Evolutionary conservation across 1,140 invertebrate genomes (phyloP).

Genomic region (Zaprionus inermis): DNA sequence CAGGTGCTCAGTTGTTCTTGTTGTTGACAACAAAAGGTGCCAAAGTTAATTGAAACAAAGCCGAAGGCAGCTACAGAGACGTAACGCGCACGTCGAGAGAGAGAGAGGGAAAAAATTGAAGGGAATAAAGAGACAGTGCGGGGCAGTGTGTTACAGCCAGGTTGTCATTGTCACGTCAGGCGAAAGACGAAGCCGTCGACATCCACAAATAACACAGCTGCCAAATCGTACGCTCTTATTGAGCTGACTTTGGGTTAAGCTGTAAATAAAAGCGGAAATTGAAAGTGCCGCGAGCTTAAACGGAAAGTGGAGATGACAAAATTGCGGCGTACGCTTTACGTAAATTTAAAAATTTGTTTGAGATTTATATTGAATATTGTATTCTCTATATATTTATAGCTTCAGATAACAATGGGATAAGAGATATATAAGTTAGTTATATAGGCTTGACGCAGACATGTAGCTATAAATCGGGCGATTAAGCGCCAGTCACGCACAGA

Average conservation of each 20-base stretch:
- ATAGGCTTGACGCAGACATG: conserved; percentile 8
- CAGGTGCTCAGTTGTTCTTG: conserved; percentile 11
- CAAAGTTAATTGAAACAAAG: conserved; percentile 69
- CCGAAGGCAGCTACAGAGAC: conserved; percentile 27
- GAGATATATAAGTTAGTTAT: not conserved
- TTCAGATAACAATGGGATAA: not conserved
- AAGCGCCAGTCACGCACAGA: conserved; percentile 39
- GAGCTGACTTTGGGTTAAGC: not conserved
- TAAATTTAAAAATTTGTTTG: not conserved
- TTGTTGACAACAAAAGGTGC: conserved; percentile 58
- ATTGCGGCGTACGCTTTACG: not conserved
- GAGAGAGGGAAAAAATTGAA: not conserved
- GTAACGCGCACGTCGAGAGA: conserved; percentile 2
- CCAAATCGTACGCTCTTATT: not conserved
- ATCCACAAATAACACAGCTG: conserved; percentile 13
- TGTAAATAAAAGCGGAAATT: not conserved
- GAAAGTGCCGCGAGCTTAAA: not conserved
- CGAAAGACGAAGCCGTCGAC: conserved; percentile 43
- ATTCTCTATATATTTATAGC: not conserved
- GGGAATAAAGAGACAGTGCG: not conserved
- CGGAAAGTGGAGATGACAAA: not conserved
- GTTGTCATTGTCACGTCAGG: conserved; percentile 39
- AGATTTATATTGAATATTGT: not conserved
- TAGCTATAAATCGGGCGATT: conserved; percentile 13
- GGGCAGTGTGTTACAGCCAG: not conserved